Percentiles rank a stretch among this genome's conserved stretches.
Evolutionary conservation across 2,797 vertebrate genomes (phyloP).

Genomic region (Morelia viridis): DNA sequence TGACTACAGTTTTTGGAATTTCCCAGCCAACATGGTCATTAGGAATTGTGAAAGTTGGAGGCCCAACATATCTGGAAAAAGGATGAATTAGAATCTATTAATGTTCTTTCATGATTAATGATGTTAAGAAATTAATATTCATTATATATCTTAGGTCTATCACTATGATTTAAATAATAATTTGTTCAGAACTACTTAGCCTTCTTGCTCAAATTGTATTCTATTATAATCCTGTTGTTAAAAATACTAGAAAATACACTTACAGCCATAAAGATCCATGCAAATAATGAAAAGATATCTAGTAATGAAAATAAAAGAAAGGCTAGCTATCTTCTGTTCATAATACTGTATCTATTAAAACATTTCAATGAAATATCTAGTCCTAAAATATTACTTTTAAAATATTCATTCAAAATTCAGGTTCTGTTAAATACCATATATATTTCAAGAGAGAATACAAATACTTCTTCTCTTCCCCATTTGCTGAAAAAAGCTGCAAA

Average conservation of each 20-base stretch:
- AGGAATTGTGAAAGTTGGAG: neutral
- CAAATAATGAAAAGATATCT: conserved; percentile 54
- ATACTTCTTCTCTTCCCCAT: neutral
- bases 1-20: neutral
- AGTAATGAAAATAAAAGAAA: conserved; percentile 39
- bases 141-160: neutral
- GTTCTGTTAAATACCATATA: neutral
- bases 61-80: neutral
- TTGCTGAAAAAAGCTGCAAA: neutral
- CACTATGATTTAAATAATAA: conserved; percentile 40
- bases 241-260: conserved; percentile 25
- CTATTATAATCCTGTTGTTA: conserved; percentile 42
- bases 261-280: conserved; percentile 51
- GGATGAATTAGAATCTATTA: neutral
- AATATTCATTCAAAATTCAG: neutral
- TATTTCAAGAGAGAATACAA: conserved; percentile 1
- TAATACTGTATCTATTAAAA: conserved; percentile 46
- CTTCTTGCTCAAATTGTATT: neutral
- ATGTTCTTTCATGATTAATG: neutral
- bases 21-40: neutral
- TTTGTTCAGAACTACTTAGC: conserved; percentile 24
- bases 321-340: conserved; percentile 45
- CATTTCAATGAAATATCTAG: conserved; percentile 22
- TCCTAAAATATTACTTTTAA: conserved; percentile 51
- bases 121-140: neutral